Base-by-base conservation (phyloP, 2,888 invertebrate species). In the Diaphora mendica region DNA sequence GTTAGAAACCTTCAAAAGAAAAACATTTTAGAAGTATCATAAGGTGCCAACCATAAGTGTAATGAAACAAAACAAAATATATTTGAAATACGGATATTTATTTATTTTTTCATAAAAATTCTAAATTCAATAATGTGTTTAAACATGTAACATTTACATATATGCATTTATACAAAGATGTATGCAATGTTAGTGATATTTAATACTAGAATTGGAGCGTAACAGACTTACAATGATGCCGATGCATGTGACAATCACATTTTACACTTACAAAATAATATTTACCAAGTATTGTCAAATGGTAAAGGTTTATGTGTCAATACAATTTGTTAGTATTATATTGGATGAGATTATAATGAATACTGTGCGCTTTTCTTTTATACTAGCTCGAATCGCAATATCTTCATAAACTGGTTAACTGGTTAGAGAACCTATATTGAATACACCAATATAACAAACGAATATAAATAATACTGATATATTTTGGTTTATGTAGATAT, bases 31-130 rank as follows among this genome's bases (percentile, higher is more conserved):
- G 4, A 17, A 30, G 23, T 9, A 13, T 13, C 51, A 55, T 55
- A n/a, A 55, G 9, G 23, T 33, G 67, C 20, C 67, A 67, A 20
- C 17, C 8, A 13, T 48, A 30, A 74, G 75, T 70, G 69, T 81
- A 92, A 92, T 91, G 86, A 95, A 94, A 93, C 92, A 75, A 94
- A 93, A 92, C 90, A 84, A 91, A 84, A 86, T 95, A 93, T 95
- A 95, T 95, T 95, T 95, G 95, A 95, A 95, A 95, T 95, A 95
- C 95, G 95, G 96, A 95, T 95, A 95, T 96, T 96, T 95, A 95
- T 95, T 96, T 94, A 93, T 94, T 95, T 94, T 96, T 96, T 95
- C 95, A 96, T 96, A 96, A 96, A 96, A 96, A 96, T 95, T 96
- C 96, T 96, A 96, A 95, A 94, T 94, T 96, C 94, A 95, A 94